Evolutionary conservation across 2,113 vertebrate genomes (phyloP).

Genomic region (Melanerpes formicivorus): DNA sequence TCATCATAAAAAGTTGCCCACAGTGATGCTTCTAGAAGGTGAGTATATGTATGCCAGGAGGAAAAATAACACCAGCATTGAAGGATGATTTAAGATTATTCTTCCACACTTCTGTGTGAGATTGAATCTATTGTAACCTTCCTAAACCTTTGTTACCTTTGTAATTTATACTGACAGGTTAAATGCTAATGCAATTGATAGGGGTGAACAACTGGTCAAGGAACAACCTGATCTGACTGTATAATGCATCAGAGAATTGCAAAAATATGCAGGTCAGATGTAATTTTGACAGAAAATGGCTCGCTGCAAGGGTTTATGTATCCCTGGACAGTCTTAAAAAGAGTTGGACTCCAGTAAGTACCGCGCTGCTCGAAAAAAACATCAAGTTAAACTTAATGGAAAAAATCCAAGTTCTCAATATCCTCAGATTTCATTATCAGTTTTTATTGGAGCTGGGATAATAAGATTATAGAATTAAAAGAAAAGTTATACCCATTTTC

Average conservation of each 20-base stretch:
- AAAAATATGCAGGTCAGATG: constrained; percentile 72
- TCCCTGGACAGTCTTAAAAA: constrained; percentile 71
- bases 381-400: constrained; percentile 52
- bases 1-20: background rate
- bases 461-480: constrained; percentile 68
- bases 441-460: constrained; percentile 52
- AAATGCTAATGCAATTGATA: constrained; percentile 79
- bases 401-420: constrained; percentile 42
- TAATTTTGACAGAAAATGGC: constrained; percentile 76
- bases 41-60: background rate
- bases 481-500: constrained; percentile 51
- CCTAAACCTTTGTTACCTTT: constrained; percentile 74
- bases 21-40: constrained; percentile 17
- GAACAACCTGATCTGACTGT: constrained; percentile 73
- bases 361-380: constrained; percentile 39
- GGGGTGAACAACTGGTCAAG: constrained; percentile 78
- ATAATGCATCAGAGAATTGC: constrained; percentile 70
- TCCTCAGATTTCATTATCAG: constrained; percentile 52
- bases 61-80: constrained; percentile 31
- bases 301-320: constrained; percentile 70
- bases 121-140: constrained; percentile 70
- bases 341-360: constrained; percentile 64
- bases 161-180: constrained; percentile 75
- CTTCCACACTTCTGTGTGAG: background rate
- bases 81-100: constrained; percentile 60